A percentile compares a stretch with the other conserved stretches of the same genome.
Conservation (phyloP, 2,797 vertebrate genomes). For the Pipistrellus kuhlii region DNA sequence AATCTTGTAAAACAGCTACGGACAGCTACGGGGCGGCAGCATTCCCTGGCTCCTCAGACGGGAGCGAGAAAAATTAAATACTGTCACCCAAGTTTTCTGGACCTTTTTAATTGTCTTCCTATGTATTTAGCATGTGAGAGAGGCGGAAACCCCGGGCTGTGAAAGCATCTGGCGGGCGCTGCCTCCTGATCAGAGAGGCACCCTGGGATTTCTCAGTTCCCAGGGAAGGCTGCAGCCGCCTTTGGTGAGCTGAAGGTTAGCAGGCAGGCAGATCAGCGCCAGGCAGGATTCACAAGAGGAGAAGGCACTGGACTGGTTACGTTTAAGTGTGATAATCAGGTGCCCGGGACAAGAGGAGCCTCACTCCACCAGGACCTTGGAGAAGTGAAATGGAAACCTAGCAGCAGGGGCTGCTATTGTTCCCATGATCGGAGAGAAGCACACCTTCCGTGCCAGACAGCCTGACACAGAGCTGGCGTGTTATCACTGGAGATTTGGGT, state of each 20-base stretch:
- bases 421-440: constrained; percentile 75
- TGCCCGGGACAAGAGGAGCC: not conserved
- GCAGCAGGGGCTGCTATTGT: constrained; percentile 35
- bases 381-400: not conserved
- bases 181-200: constrained; percentile 80
- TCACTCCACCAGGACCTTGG: accelerated
- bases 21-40: constrained; percentile 86
- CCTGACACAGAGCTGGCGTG: constrained; percentile 65
- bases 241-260: constrained; percentile 74
- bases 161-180: constrained; percentile 68
- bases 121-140: constrained; percentile 69
- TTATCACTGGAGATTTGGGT: constrained; percentile 73
- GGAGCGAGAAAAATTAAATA: constrained; percentile 80
- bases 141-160: constrained; percentile 41
- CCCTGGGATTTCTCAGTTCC: constrained; percentile 74
- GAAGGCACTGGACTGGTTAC: not conserved
- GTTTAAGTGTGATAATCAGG: constrained; percentile 10
- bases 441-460: constrained; percentile 59
- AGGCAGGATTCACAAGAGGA: constrained; percentile 54
- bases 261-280: not conserved
- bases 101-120: constrained; percentile 73
- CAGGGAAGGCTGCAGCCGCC: constrained; percentile 73
- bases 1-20: constrained; percentile 91
- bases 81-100: constrained; percentile 76
- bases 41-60: constrained; percentile 82